Evolutionary conservation across 2,113 vertebrate species (phyloP).

Genomic region (Propithecus coquereli): DNA sequence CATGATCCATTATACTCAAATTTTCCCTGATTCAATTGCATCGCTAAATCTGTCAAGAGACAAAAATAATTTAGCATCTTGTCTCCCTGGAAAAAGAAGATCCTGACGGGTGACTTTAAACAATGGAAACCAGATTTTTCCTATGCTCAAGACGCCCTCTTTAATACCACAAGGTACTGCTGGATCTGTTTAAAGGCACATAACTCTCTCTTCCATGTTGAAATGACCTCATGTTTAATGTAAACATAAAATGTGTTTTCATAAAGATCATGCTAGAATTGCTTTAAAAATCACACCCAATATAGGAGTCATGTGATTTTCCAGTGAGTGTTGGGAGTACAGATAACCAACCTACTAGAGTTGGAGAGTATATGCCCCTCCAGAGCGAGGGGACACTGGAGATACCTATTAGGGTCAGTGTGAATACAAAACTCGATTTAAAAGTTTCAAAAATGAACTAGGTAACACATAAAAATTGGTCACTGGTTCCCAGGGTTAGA

Average conservation of each 20-base stretch:
- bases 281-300: background rate
- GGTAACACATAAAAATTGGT: background rate
- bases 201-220: background rate
- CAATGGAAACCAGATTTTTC: conserved; percentile 21
- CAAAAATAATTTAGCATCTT: conserved; percentile 72
- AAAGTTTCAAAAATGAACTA: background rate
- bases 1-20: conserved; percentile 98
- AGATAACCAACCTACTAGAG: background rate
- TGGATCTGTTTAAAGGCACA: background rate
- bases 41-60: conserved; percentile 93
- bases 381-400: background rate
- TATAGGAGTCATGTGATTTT: background rate
- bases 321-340: background rate
- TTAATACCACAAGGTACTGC: background rate
- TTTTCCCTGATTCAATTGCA: conserved; percentile 99
- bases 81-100: conserved; percentile 51
- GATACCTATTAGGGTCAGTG: background rate
- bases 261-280: background rate
- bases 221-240: conserved; percentile 6
- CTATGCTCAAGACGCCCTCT: background rate
- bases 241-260: background rate
- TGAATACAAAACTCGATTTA: background rate
- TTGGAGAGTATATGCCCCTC: background rate
- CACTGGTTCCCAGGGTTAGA: background rate
- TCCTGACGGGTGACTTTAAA: background rate